These are phyloP conservation scores for Erithacus rubecula DNA, from an alignment of 2,797 vertebrate genomes.

Conservation along the genomic window DNA sequence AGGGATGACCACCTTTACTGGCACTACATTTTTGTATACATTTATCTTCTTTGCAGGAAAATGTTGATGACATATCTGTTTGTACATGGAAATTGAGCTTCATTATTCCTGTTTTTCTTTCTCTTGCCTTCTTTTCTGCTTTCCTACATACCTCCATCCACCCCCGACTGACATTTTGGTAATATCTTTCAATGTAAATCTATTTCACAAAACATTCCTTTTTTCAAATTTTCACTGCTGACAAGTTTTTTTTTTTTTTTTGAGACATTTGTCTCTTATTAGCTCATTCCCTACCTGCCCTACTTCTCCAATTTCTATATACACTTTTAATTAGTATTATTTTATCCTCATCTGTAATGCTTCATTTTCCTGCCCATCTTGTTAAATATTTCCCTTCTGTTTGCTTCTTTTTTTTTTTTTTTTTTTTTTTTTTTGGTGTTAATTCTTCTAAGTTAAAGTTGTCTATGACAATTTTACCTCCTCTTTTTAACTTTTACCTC, in stretches of 20 bases:
- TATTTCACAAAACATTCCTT: not conserved
- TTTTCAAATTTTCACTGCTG: not conserved
- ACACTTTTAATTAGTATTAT: not conserved
- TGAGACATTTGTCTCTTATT: not conserved
- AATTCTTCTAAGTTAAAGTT: not conserved
- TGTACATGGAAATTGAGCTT: not conserved
- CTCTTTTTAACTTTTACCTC: not conserved
- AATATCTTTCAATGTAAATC: not conserved
- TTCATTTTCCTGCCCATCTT: not conserved
- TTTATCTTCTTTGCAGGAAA: slow-evolving; percentile 17
- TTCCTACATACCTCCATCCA: not conserved
- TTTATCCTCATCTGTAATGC: not conserved
- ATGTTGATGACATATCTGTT: not conserved
- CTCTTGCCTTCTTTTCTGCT: not conserved
- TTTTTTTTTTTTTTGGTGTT: not conserved
- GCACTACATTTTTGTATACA: not conserved
- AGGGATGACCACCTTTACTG: not conserved
- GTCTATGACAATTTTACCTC: not conserved
- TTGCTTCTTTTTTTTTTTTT: not conserved
- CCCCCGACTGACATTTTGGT: not conserved
- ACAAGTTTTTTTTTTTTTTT: not conserved
- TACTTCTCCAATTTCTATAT: not conserved
- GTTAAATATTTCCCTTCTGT: not conserved
- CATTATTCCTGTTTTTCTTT: not conserved
- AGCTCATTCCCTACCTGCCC: not conserved